These are phyloP conservation scores for Osmoderma eremita DNA, from an alignment of 2,888 invertebrate genomes.

Conservation along the genomic window DNA sequence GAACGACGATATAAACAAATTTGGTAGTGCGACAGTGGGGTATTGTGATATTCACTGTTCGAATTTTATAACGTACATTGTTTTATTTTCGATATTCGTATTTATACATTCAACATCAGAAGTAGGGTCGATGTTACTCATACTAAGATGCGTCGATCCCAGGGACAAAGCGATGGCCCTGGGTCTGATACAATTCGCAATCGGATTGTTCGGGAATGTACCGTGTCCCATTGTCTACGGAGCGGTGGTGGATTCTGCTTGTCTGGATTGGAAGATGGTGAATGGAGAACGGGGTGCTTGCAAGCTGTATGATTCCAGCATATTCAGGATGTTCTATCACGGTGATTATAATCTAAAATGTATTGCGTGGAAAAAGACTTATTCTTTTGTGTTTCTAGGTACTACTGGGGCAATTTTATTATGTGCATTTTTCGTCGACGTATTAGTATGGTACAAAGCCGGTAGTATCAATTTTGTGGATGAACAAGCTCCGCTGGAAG, in stretches of 20 bases:
- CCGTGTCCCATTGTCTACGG: constrained; percentile 96
- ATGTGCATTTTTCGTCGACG: constrained; percentile 87
- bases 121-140: constrained; percentile 90
- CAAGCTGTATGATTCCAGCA: constrained; percentile 85
- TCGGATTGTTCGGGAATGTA: constrained; percentile 92
- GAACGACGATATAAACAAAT: constrained; percentile 34
- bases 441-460: constrained; percentile 90
- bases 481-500: constrained; percentile 66
- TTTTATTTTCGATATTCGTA: constrained; percentile 86
- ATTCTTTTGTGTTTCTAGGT: constrained; percentile 67
- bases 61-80: constrained; percentile 82
- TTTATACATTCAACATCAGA: constrained; percentile 94
- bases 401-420: constrained; percentile 87
- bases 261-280: constrained; percentile 85
- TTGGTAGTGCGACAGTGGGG: constrained; percentile 75
- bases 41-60: constrained; percentile 84
- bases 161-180: constrained; percentile 95
- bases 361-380: neutral
- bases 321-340: constrained; percentile 85
- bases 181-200: constrained; percentile 92
- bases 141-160: constrained; percentile 90
- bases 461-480: constrained; percentile 79
- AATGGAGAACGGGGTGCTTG: constrained; percentile 87
- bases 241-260: constrained; percentile 91
- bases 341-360: no score